phyloP scores from a whole-genome alignment of 2,888 invertebrate species.

The Holacanthella duospinosa region DNA sequence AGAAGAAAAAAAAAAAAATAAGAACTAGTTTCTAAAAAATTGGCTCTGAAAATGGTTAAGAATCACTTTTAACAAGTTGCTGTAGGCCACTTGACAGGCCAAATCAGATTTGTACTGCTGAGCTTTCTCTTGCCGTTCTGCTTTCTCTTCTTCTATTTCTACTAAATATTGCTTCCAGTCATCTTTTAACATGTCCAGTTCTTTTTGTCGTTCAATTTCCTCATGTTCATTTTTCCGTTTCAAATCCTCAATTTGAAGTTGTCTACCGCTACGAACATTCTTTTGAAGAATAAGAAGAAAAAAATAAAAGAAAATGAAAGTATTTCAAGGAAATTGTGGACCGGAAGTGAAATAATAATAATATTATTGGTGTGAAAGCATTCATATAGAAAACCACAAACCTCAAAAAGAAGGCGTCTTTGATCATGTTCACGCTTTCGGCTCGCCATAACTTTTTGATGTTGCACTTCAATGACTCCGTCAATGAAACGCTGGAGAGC shows the following conservation, averaged over 20 bases:
- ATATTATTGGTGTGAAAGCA: background rate
- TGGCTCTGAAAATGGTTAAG: no score
- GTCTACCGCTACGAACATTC: conserved; percentile 31
- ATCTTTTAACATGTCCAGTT: conserved; percentile 30
- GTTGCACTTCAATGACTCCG: conserved; percentile 33
- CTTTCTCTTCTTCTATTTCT: conserved; percentile 28
- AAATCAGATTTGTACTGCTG: conserved; percentile 22
- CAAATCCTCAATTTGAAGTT: conserved; percentile 29
- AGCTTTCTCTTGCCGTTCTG: conserved; percentile 13
- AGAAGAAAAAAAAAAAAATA: background rate
- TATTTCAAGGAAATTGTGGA: background rate
- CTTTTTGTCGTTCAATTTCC: conserved; percentile 28
- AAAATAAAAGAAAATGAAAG: no score
- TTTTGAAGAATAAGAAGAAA: conserved; percentile 26
- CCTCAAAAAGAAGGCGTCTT: conserved; percentile 26
- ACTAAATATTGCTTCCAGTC: conserved; percentile 30
- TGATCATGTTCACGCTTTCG: conserved; percentile 27
- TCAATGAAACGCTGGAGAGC: conserved; percentile 32
- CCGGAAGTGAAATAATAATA: background rate
- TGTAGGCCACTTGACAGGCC: conserved; percentile 27
- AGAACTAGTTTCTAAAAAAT: background rate
- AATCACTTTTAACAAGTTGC: conserved; percentile 23
- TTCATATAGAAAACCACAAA: conserved; percentile 9
- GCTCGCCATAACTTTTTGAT: conserved; percentile 25
- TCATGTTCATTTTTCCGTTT: conserved; percentile 25